Percentiles rank a stretch among this genome's conserved stretches.
phyloP scores from a whole-genome alignment of 2,113 vertebrate genomes.

The Cnemophilus loriae region DNA sequence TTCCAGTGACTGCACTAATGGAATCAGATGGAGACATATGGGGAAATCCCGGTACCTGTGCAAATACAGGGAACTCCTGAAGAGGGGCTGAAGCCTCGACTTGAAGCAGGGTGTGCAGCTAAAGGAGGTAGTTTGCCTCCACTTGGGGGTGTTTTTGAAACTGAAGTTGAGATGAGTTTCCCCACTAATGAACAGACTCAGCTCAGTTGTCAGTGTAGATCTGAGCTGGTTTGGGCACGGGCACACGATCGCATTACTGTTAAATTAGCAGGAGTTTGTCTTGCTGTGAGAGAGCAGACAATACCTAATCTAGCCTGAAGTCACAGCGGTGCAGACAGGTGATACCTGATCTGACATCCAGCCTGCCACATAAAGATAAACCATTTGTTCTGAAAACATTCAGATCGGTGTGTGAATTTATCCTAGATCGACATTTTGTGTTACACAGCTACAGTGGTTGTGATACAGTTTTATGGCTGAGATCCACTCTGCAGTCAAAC shows the following conservation, averaged over 20 bases:
- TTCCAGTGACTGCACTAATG: constrained; percentile 10
- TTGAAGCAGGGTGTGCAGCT: not conserved
- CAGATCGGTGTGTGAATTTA: not conserved
- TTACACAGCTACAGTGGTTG: not conserved
- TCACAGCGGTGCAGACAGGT: constrained; percentile 5
- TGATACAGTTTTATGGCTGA: not conserved
- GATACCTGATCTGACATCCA: constrained; percentile 34
- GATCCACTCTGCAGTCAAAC: not conserved
- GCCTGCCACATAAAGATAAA: not conserved
- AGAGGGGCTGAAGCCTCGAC: not conserved
- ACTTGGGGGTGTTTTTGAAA: not conserved
- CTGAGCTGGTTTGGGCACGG: not conserved
- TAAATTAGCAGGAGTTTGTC: constrained; percentile 21
- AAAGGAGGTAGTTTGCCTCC: not conserved
- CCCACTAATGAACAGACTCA: not conserved
- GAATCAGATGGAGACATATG: not conserved
- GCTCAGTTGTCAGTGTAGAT: not conserved
- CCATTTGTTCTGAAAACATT: constrained; percentile 50
- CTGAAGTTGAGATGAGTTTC: not conserved
- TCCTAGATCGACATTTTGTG: not conserved
- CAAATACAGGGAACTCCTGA: not conserved
- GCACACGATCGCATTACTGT: not conserved
- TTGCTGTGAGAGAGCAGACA: not conserved
- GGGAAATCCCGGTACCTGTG: not conserved
- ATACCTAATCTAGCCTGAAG: constrained; percentile 43